A percentile compares a stretch with the other conserved stretches of the same genome.
These are phyloP conservation scores for Anoplius nigerrimus DNA, from an alignment of 2,888 invertebrate species.

Conservation along the genomic window DNA sequence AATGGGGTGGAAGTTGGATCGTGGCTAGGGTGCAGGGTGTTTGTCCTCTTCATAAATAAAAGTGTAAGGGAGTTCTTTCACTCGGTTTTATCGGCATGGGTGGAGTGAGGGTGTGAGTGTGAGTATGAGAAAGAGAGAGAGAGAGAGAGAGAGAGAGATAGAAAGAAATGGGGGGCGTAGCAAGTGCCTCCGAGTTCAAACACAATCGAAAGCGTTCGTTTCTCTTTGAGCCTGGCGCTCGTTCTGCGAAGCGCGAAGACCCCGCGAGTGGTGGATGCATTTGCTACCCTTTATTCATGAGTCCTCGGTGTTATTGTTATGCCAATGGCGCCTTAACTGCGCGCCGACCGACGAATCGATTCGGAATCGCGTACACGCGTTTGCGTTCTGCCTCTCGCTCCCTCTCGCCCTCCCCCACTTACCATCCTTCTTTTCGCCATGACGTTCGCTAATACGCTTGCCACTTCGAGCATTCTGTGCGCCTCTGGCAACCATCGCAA, in stretches of 20 bases:
- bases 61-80: no score
- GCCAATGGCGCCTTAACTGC: slow-evolving; percentile 28
- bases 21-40: no score
- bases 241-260: background rate
- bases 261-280: background rate
- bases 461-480: background rate
- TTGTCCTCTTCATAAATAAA: no score
- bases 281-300: slow-evolving; percentile 25
- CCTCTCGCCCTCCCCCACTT: background rate
- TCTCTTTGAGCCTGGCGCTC: slow-evolving; percentile 8
- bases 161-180: no score
- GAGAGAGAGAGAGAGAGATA: no score
- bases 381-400: background rate
- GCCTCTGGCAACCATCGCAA: background rate
- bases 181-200: background rate
- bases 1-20: no score
- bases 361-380: slow-evolving; percentile 35
- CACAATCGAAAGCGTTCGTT: background rate
- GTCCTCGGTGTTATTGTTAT: slow-evolving; percentile 30
- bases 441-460: no score
- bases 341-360: slow-evolving; percentile 47
- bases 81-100: no score
- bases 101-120: no score
- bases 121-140: no score
- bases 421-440: background rate